phyloP scores from a whole-genome alignment of 2,888 invertebrate genomes.

The Ornithoptera alexandrae region DNA sequence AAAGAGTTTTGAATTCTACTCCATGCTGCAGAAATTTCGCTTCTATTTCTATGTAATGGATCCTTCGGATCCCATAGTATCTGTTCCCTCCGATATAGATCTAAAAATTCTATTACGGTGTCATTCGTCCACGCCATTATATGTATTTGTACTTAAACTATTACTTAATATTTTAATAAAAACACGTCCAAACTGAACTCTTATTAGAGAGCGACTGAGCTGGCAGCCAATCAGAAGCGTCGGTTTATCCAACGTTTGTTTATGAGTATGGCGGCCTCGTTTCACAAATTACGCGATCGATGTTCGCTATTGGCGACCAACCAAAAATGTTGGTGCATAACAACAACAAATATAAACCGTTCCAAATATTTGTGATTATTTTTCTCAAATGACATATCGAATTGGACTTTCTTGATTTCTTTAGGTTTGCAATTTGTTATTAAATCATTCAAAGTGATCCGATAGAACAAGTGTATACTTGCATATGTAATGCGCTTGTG shows the following conservation, averaged over 20 bases:
- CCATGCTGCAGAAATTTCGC: conserved; percentile 64
- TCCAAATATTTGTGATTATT: conserved; percentile 13
- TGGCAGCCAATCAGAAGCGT: conserved; percentile 47
- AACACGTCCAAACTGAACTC: conserved; percentile 38
- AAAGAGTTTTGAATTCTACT: conserved; percentile 58
- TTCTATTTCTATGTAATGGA: conserved; percentile 58
- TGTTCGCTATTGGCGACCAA: conserved; percentile 56
- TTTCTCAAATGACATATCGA: background rate
- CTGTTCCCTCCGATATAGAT: conserved; percentile 61
- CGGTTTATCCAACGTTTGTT: conserved; percentile 59
- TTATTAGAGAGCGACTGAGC: conserved; percentile 41
- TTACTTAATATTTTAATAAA: conserved; percentile 4
- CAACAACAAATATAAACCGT: conserved; percentile 1
- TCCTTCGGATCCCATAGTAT: conserved; percentile 69
- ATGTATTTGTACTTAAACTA: conserved; percentile 35
- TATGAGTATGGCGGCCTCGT: conserved; percentile 56
- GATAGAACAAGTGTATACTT: background rate
- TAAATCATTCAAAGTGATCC: background rate
- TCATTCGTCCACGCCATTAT: conserved; percentile 65
- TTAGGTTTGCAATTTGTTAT: conserved; percentile 1
- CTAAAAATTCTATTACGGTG: conserved; percentile 62
- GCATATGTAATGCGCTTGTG: background rate
- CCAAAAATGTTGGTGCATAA: conserved; percentile 38
- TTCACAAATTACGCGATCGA: conserved; percentile 51
- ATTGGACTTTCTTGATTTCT: conserved; percentile 1